phyloP scores from a whole-genome alignment of 2,797 vertebrate species.

The Bradypodion pumilum region DNA sequence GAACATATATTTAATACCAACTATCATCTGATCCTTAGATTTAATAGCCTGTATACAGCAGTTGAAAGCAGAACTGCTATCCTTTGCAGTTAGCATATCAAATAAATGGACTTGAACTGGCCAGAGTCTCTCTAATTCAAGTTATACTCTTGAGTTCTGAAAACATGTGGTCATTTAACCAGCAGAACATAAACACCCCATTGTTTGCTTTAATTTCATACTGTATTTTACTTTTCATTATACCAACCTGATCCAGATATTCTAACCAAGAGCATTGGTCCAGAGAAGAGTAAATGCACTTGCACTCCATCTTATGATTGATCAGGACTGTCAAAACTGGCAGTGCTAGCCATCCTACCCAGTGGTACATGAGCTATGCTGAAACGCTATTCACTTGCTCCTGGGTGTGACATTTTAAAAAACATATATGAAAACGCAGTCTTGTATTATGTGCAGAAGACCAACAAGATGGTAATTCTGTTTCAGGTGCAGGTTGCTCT shows the following conservation, averaged over 20 bases:
- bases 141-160: conserved; percentile 60
- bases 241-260: conserved; percentile 43
- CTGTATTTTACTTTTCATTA: conserved; percentile 60
- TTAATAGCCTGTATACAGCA: neutral
- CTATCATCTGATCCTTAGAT: neutral
- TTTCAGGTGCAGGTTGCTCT: neutral
- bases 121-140: neutral
- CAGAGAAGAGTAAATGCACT: neutral
- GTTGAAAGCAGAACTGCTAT: no score
- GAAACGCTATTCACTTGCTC: neutral
- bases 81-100: neutral
- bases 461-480: neutral
- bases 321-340: neutral
- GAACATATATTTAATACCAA: neutral
- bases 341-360: neutral
- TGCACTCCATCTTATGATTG: neutral
- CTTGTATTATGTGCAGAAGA: neutral
- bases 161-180: conserved; percentile 60
- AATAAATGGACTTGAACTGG: neutral
- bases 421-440: no score
- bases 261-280: neutral
- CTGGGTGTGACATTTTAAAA: neutral
- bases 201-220: conserved; percentile 63
- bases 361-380: neutral
- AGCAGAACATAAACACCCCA: conserved; percentile 41